Conservation (phyloP, 2,113 vertebrate genomes). For the Neogobius melanostomus region DNA sequence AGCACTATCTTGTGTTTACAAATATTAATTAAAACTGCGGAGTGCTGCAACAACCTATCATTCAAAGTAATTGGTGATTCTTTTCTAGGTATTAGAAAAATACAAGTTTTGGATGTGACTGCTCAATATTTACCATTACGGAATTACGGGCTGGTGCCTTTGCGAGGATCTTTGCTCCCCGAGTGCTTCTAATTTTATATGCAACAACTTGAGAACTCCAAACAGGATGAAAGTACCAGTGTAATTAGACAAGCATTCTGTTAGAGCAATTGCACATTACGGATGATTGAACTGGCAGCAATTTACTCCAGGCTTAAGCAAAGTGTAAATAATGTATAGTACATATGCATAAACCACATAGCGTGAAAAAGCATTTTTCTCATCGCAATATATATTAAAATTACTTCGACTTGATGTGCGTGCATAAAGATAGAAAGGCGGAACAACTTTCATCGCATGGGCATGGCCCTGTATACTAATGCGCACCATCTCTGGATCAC, state of each 20-base stretch:
- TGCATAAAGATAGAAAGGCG: background rate
- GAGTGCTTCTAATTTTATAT: background rate
- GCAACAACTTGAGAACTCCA: background rate
- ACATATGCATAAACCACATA: slow-evolving; percentile 4
- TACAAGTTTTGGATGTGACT: background rate
- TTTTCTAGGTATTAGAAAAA: background rate
- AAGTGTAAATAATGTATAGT: slow-evolving; percentile 14
- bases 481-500: background rate
- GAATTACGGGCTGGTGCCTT: background rate
- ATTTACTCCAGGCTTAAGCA: slow-evolving; percentile 9
- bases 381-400: slow-evolving; percentile 8
- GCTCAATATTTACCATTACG: background rate
- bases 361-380: slow-evolving; percentile 9
- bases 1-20: too few species aligned
- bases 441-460: background rate
- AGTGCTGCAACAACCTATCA: background rate
- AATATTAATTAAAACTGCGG: too few species aligned
- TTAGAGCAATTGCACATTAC: slow-evolving; percentile 5
- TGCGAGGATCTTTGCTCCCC: background rate
- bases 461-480: background rate
- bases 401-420: slow-evolving; percentile 8
- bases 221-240: background rate
- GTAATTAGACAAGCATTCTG: slow-evolving; percentile 1
- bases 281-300: background rate
- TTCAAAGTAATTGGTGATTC: background rate